Percentiles rank a stretch among this genome's conserved stretches.
phyloP scores from a whole-genome alignment of 2,888 invertebrate species.

The Tipula vernalis region DNA sequence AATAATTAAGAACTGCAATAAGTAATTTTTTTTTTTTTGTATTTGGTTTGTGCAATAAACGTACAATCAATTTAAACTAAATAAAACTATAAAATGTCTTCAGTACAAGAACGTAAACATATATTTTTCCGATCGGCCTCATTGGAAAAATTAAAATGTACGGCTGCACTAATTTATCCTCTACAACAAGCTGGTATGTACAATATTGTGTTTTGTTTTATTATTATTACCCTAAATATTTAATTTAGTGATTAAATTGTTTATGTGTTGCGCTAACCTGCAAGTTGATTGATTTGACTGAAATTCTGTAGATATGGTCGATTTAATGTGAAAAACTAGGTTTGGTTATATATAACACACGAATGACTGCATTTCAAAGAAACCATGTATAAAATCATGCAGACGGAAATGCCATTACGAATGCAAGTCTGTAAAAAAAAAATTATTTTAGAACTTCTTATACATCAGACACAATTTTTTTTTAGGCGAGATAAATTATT shows the following conservation, averaged over 20 bases:
- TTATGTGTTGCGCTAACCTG: not conserved
- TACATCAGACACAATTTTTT: not conserved
- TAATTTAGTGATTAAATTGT: not conserved
- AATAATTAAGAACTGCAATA: not conserved
- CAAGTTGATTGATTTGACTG: not conserved
- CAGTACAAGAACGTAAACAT: not conserved
- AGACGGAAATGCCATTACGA: not conserved
- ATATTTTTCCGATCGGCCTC: conserved; percentile 17
- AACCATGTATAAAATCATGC: not conserved
- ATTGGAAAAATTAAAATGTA: conserved; percentile 19
- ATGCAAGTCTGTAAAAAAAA: no score
- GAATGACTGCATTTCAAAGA: no score
- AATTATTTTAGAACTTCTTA: not conserved
- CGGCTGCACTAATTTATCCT: conserved; percentile 17
- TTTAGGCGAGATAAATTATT: not conserved
- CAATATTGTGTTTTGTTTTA: no score
- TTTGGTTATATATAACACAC: no score
- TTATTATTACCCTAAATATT: not conserved
- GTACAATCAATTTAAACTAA: not conserved
- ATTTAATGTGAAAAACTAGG: no score
- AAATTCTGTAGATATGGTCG: no score
- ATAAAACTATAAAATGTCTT: not conserved
- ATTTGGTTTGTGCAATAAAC: not conserved
- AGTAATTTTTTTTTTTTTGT: not conserved
- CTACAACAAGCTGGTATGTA: conserved; percentile 19